Base-by-base conservation (phyloP, 2,888 invertebrate genomes). In the Ectemnius lituratus region DNA sequence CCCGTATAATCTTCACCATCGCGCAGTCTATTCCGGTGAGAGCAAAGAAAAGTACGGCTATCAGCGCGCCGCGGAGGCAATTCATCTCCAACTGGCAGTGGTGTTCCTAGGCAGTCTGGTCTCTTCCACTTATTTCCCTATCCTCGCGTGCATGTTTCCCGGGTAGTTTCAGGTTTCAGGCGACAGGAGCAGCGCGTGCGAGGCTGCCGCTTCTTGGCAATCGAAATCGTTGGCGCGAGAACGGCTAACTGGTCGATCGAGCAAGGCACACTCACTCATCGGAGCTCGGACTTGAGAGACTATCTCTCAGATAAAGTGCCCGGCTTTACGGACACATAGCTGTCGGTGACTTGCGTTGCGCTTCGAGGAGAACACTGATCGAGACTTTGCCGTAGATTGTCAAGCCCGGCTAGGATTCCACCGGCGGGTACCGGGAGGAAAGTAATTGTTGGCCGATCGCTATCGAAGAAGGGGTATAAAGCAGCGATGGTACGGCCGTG, bases 1-100 rank as follows among this genome's bases (percentile, higher is more conserved):
- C 85, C 23, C 80, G 81, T 16, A 81, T 76, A 23, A 84, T 75
- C 62, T 80, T 88, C 79, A 87, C 84, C 82, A 85, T 86, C 46
- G 86, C 76, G 13, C 78, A 67, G 47, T 83, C 80, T 45, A 75
- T 63, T 62, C 77, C 84, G 62, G 75, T 62, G 18, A 86, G 64
- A 67, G 77, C 45, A 72, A 80, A 60, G 67, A 87, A 66, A 62
- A 86, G 68, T 67, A 86, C 67, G 52, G 79, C 66, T 52, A 76
- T 14, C 23, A 81, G 46, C 59, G 76, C 76, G 28, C 73, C 56
- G 52, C 80, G 80, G 70, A 80, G 63, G 70, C 69, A 74, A 76
- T 78, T 80, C 83, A 83, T 83, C 70, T 76, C 82, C 82, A 72
- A 27, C 49, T 60, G 65, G 52, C 63, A 20, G 16, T 14, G 14